Evolutionary conservation across 2,888 invertebrate genomes (phyloP).

Genomic region (Oscheius sp.): DNA sequence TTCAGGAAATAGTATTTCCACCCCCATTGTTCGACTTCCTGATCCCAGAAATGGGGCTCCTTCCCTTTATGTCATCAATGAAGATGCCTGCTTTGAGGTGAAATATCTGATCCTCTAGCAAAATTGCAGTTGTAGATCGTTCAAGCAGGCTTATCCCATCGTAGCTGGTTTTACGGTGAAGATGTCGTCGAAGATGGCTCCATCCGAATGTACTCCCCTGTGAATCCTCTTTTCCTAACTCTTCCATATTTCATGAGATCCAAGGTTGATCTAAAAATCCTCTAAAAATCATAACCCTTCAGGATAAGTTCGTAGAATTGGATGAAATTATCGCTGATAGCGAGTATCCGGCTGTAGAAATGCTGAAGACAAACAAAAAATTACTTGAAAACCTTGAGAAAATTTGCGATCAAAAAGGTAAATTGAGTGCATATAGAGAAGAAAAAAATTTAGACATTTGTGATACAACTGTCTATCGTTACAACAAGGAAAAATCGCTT

Average conservation of each 20-base stretch:
- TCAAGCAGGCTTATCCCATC: conserved; percentile 50
- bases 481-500: conserved; percentile 54
- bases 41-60: conserved; percentile 39
- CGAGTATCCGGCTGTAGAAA: conserved; percentile 38
- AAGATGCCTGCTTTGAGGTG: conserved; percentile 53
- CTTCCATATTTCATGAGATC: conserved; percentile 57
- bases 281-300: background rate
- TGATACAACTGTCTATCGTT: conserved; percentile 53
- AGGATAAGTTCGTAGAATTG: conserved; percentile 51
- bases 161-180: conserved; percentile 64
- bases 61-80: conserved; percentile 45
- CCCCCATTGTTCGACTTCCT: conserved; percentile 21
- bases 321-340: conserved; percentile 59
- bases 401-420: too few relatives aligned
- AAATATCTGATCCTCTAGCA: background rate
- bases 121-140: conserved; percentile 45
- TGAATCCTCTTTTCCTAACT: conserved; percentile 60
- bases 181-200: conserved; percentile 57
- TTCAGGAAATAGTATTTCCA: background rate
- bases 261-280: conserved; percentile 9
- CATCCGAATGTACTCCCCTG: conserved; percentile 50
- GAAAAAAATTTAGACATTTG: conserved; percentile 44
- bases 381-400: conserved; percentile 18
- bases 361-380: conserved; percentile 43
- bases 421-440: background rate